Base-by-base conservation (phyloP, 2,797 vertebrate species). In the Tamandua tetradactyla region DNA sequence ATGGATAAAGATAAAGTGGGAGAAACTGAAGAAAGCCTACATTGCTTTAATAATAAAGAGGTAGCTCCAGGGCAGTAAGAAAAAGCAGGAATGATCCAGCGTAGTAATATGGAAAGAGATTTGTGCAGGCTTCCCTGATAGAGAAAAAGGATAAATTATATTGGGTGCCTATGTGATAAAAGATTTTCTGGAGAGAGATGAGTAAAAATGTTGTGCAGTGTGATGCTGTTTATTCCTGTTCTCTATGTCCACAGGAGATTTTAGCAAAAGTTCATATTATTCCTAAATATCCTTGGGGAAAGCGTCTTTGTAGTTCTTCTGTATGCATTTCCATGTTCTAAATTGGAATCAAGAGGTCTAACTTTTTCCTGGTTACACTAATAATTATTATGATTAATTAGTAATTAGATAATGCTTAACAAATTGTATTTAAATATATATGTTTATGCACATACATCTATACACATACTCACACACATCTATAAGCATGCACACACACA, bases 121-220 rank as follows among this genome's bases (percentile, higher is more conserved):
- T 23, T 79, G 11, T 55, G 11, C 20, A 23, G 27, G 9, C 2
- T 0, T 64, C 40, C 80, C 35, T 66, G 81, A 35, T 17, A 30
- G 40, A 89, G 64, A 92, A 20, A 66, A 59, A 52, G 47, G 27
- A 75, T 15, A 27, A 79, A 25, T 57, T 22, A 10, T 10, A 20
- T 0, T 61, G 5, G 18, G 20, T 13, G 3, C 2, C 0, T 37
- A 1, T 17, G 35, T 17, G 22, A 66, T 62, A 6, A 64, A 57
- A 80, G 32, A 35, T 37, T 37, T 37, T 1, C 7, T n/a, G 17
- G 57, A 11, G 5, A 57, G 5, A 75, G n/a, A 59, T 44, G 23
- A 68, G 15, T 75, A 61, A 44, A 82, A 7, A 59, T 6, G 20
- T 57, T 5, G 1, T 71, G 7, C 23, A 59, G 1, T 93, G 42